Evolutionary conservation across 2,888 invertebrate species (phyloP).

Genomic region (Leptothorax acervorum): DNA sequence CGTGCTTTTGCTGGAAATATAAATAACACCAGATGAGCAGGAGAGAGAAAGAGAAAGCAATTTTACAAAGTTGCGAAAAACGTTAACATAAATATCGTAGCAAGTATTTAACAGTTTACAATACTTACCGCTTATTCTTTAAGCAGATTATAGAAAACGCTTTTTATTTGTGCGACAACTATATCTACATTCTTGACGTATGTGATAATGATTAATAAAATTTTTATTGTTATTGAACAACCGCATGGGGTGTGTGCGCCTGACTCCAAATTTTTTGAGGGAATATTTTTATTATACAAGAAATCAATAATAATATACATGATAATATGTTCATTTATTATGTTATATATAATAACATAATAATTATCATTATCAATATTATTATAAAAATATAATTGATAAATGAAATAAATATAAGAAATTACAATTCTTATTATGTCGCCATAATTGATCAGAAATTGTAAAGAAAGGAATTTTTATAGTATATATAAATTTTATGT

Average conservation of each 20-base stretch:
- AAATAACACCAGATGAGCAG: neutral
- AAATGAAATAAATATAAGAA: neutral
- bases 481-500: neutral
- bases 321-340: neutral
- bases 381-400: conserved; percentile 1
- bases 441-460: neutral
- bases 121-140: conserved; percentile 11
- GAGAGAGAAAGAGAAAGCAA: neutral
- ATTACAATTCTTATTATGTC: neutral
- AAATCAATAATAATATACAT: neutral
- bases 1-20: neutral
- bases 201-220: conserved; percentile 32
- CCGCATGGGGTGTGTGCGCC: neutral
- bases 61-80: conserved; percentile 2
- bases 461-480: neutral
- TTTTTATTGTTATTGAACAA: conserved; percentile 20
- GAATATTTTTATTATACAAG: conserved; percentile 4
- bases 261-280: neutral
- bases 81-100: conserved; percentile 11
- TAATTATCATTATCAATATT: neutral
- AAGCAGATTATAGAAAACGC: neutral
- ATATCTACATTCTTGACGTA: conserved; percentile 11
- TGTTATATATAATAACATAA: neutral
- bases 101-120: conserved; percentile 20
- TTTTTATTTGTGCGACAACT: conserved; percentile 20